A percentile compares a stretch with the other conserved stretches of the same genome.
Evolutionary conservation across 1,140 invertebrate genomes (phyloP).

Genomic region (Thalassaphorura encarpata): DNA sequence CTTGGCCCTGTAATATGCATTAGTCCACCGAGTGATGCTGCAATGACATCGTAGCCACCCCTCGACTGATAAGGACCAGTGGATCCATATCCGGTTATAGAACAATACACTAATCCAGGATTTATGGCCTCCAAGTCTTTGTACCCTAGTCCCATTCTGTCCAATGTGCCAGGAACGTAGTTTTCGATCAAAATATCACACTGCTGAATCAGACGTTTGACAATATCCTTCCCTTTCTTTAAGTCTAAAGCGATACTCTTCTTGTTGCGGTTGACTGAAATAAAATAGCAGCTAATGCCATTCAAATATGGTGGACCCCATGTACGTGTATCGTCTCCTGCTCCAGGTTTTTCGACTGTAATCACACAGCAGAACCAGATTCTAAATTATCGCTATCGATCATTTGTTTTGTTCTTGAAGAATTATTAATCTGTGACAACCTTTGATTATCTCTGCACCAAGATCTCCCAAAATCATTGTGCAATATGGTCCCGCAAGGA

Average conservation of each 20-base stretch:
- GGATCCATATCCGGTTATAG: constrained; percentile 83
- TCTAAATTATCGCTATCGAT: no score
- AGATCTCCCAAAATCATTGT: constrained; percentile 89
- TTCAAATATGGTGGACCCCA: constrained; percentile 88
- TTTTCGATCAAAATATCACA: constrained; percentile 91
- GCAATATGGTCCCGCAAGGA: constrained; percentile 77
- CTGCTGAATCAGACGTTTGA: constrained; percentile 59
- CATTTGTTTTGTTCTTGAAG: background rate
- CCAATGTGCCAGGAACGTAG: constrained; percentile 82
- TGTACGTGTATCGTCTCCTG: constrained; percentile 79
- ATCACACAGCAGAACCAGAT: background rate
- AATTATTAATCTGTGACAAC: constrained; percentile 13
- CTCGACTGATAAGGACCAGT: constrained; percentile 71
- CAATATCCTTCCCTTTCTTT: constrained; percentile 62
- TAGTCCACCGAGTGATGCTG: constrained; percentile 80
- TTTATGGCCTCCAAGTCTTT: constrained; percentile 56
- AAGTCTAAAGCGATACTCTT: constrained; percentile 85
- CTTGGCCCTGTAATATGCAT: constrained; percentile 74
- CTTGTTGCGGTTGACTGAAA: constrained; percentile 87
- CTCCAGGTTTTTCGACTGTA: constrained; percentile 56
- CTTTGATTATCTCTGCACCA: constrained; percentile 88
- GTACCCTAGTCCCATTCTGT: constrained; percentile 67
- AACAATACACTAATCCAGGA: constrained; percentile 83
- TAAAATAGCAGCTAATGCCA: constrained; percentile 70
- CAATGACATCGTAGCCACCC: constrained; percentile 85